Conservation (phyloP, 2,113 vertebrate species). For the Oreochromis aureus region DNA sequence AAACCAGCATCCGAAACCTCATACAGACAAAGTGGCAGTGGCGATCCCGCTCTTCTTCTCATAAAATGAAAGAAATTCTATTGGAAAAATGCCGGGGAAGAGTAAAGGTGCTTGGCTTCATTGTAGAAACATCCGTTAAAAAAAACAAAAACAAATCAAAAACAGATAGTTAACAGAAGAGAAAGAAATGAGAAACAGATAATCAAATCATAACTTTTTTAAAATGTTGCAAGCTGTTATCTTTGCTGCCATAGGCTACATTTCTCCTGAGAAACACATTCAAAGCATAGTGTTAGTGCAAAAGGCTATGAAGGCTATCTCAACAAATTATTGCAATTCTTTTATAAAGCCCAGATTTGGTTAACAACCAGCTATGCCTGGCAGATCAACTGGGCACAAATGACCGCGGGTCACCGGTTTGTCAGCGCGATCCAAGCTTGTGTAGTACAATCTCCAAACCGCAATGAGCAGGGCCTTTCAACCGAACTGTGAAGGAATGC, state of each 20-base stretch:
- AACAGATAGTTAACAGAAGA: constrained; percentile 10
- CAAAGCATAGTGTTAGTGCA: constrained; percentile 22
- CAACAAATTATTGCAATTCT: neutral
- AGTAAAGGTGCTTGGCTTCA: constrained; percentile 7
- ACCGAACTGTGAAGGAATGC: constrained; percentile 23
- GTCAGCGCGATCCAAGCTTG: constrained; percentile 2
- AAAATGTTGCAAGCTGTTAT: neutral
- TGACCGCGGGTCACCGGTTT: constrained; percentile 13
- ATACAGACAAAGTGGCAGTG: neutral
- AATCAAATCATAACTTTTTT: constrained; percentile 18
- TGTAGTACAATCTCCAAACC: neutral
- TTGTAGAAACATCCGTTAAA: constrained; percentile 16
- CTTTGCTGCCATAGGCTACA: constrained; percentile 1
- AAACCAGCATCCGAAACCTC: constrained; percentile 6
- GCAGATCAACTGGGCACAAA: constrained; percentile 23
- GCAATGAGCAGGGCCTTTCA: constrained; percentile 5
- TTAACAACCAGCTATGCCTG: constrained; percentile 22
- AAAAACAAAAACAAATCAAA: neutral
- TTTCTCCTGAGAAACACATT: constrained; percentile 24
- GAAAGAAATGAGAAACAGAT: constrained; percentile 23
- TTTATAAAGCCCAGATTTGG: neutral
- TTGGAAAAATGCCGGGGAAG: constrained; percentile 11
- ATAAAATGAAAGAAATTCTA: constrained; percentile 18
- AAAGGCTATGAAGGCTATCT: neutral
- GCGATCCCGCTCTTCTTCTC: constrained; percentile 16